Evolutionary conservation across 2,888 invertebrate species (phyloP), one percentile per base, ranked within the genome.

Genomic region (Rhagium mordax): DNA sequence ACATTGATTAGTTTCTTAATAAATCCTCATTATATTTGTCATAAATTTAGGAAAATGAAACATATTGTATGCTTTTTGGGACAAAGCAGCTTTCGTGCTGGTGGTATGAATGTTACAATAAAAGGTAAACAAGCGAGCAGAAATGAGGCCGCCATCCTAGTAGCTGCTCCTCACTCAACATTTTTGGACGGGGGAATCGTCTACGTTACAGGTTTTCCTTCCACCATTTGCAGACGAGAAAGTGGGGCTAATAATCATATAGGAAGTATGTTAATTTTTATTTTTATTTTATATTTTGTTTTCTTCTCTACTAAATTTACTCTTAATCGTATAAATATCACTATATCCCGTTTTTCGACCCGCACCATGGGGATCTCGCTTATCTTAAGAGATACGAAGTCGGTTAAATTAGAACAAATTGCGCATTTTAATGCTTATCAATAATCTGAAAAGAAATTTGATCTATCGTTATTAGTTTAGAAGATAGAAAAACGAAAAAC

Each of bases 151-250:
- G 96, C 96, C 15, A 94, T 97, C 79, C 90, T 97, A 74, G 95
- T 95, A 68, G 92, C 94, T 64, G 96, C 96, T 0, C 97, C 97
- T 3, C 97, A 97, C 88, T 96, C 96, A 71, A 94, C 96, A 5
- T 96, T 95, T 90, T 91, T 96, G 84, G 97, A 97, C 88, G 94
- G 95, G 82, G 93, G 96, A 83, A 93, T 95, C 81, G 93, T 95
- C 84, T 94, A 95, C 86, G 93, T 94, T 79, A 93, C 95, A 71
- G 93, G 93, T 85, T 94, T 95, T 88, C 94, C 95, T 7, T 94
- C 95, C 13, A 94, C 95, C 86, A 95, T 96, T 87, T 95, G 95
- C 78, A 91, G 96, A 86, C 91, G 93, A 82, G 95, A 95, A 86
- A 93, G 95, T 87, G 91, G 91, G 78, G 91, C 92, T 87, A 94